phyloP scores from a whole-genome alignment of 1,140 invertebrate species.

The Hermatobates lingyangjiaoensis region DNA sequence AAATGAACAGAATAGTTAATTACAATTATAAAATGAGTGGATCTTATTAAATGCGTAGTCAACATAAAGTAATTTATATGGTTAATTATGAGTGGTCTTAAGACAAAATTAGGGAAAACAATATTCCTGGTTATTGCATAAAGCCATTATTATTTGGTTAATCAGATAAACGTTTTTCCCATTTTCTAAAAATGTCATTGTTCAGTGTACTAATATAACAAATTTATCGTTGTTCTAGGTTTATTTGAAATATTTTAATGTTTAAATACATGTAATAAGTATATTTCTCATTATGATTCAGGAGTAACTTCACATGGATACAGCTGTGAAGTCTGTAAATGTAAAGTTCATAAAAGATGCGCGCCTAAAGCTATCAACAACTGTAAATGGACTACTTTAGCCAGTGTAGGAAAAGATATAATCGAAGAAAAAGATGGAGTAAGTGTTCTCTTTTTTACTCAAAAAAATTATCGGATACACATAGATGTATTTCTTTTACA shows the following conservation, averaged over 20 bases:
- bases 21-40: no score
- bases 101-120: no score
- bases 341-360: constrained; percentile 87
- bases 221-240: constrained; percentile 2
- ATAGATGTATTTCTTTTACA: background rate
- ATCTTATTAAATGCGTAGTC: no score
- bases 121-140: no score
- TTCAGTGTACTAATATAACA: constrained; percentile 1
- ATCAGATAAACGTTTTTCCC: background rate
- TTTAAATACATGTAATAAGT: background rate
- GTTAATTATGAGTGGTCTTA: no score
- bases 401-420: constrained; percentile 79
- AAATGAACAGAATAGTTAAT: no score
- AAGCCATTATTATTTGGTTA: background rate
- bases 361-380: constrained; percentile 77
- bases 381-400: constrained; percentile 92
- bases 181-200: background rate
- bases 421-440: constrained; percentile 85
- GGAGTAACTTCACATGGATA: constrained; percentile 85
- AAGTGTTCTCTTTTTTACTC: constrained; percentile 21
- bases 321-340: constrained; percentile 93
- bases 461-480: background rate
- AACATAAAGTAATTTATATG: no score
- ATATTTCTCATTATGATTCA: constrained; percentile 18
- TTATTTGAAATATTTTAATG: background rate